A percentile compares a stretch with the other conserved stretches of the same genome.
These are phyloP conservation scores for Terebella lapidaria DNA, from an alignment of 2,888 invertebrate species.

Conservation along the genomic window DNA sequence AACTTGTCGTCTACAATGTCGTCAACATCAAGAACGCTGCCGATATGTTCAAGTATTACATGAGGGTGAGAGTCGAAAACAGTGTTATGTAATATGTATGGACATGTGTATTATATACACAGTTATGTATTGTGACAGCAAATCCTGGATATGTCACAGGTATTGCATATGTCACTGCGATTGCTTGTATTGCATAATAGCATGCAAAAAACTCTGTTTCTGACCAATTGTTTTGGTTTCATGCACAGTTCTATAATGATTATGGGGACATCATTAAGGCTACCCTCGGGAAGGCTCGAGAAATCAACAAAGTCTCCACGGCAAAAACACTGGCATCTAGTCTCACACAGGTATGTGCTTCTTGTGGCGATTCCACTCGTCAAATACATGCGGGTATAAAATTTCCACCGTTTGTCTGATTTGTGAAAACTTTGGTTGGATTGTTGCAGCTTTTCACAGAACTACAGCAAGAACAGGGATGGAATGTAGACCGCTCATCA, in stretches of 20 bases:
- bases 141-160: no score
- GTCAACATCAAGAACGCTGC: slow-evolving; percentile 84
- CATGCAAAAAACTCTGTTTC: no score
- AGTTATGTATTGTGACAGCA: no score
- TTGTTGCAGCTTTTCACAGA: slow-evolving; percentile 78
- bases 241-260: slow-evolving; percentile 94
- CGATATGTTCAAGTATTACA: slow-evolving; percentile 94
- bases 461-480: slow-evolving; percentile 57
- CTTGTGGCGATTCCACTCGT: background rate
- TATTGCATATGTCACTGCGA: no score
- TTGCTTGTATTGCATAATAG: no score
- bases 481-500: slow-evolving; percentile 62
- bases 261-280: slow-evolving; percentile 98
- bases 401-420: no score
- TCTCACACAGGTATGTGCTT: slow-evolving; percentile 60
- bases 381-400: no score
- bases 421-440: no score
- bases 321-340: slow-evolving; percentile 90
- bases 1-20: slow-evolving; percentile 94
- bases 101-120: no score
- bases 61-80: slow-evolving; percentile 77
- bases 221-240: no score
- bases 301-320: slow-evolving; percentile 94
- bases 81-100: no score
- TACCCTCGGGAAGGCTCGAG: slow-evolving; percentile 90